Evolutionary conservation across 2,113 vertebrate genomes (phyloP).

Genomic region (Oreochromis niloticus): DNA sequence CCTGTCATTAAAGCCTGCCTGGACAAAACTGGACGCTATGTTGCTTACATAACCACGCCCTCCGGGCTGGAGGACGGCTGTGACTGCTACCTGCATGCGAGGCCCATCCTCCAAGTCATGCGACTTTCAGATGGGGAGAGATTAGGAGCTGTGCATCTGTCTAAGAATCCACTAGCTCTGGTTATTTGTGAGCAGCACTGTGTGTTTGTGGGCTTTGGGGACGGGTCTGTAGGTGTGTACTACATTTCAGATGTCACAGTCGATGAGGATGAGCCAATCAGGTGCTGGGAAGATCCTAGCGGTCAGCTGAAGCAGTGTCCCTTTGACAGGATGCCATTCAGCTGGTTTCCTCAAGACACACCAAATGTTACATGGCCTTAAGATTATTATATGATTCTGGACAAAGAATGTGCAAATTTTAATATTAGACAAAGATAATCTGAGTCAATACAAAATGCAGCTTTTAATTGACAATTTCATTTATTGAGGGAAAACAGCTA

Average conservation of each 20-base stretch:
- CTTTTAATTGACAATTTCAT: neutral
- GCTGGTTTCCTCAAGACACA: conserved; percentile 29
- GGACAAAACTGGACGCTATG: conserved; percentile 54
- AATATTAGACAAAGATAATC: neutral
- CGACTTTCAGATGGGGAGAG: conserved; percentile 57
- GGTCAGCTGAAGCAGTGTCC: conserved; percentile 1
- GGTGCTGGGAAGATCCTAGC: neutral
- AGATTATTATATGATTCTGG: neutral
- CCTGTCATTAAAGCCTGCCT: conserved; percentile 51
- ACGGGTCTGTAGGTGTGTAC: conserved; percentile 74
- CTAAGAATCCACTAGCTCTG: conserved; percentile 52
- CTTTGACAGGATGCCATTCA: conserved; percentile 23
- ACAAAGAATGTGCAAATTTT: neutral
- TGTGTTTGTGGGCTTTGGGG: conserved; percentile 74
- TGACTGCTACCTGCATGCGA: conserved; percentile 43
- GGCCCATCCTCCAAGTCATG: conserved; percentile 56
- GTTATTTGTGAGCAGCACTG: conserved; percentile 33
- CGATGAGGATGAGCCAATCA: neutral
- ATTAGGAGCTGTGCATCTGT: conserved; percentile 59
- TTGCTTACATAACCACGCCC: conserved; percentile 50
- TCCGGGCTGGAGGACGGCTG: neutral
- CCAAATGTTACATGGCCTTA: conserved; percentile 56
- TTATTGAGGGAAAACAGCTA: neutral
- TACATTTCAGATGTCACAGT: conserved; percentile 25
- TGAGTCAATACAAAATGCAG: neutral